Conservation (phyloP, 2,888 invertebrate genomes). For the Calameuta idolon region DNA sequence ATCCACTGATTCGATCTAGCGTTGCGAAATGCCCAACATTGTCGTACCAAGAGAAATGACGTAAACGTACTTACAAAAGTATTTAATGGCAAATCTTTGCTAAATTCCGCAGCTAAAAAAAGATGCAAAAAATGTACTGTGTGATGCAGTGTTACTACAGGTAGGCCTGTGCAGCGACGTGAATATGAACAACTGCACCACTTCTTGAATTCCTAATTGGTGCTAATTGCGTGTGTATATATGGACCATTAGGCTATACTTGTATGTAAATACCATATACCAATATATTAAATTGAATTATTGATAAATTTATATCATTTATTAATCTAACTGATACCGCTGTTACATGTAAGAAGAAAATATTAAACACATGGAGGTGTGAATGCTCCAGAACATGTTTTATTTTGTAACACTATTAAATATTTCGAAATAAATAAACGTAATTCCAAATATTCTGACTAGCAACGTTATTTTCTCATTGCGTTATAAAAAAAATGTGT, state of each 20-base stretch:
- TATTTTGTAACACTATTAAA: slow-evolving; percentile 59
- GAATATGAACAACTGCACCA: slow-evolving; percentile 23
- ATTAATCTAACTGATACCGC: slow-evolving; percentile 44
- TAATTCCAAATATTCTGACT: slow-evolving; percentile 37
- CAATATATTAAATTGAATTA: slow-evolving; percentile 38
- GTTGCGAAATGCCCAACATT: not conserved
- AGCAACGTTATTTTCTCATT: not conserved
- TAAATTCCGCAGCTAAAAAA: not conserved
- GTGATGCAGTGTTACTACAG: not conserved
- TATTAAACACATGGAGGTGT: slow-evolving; percentile 28
- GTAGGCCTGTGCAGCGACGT: not conserved
- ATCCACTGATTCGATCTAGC: not conserved
- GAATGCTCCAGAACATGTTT: slow-evolving; percentile 41
- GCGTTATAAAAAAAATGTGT: not conserved
- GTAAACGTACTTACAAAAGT: not conserved
- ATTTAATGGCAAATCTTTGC: not conserved
- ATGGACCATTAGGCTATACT: slow-evolving; percentile 39
- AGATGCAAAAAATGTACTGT: not conserved
- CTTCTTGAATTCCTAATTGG: slow-evolving; percentile 49
- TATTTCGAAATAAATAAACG: slow-evolving; percentile 55
- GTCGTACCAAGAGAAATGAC: not conserved
- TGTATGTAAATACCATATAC: slow-evolving; percentile 39
- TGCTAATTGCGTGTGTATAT: slow-evolving; percentile 58
- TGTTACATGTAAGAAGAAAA: slow-evolving; percentile 38
- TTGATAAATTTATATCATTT: slow-evolving; percentile 37